A percentile compares a stretch with the other conserved stretches of the same genome.
phyloP scores from a whole-genome alignment of 2,888 invertebrate genomes.

The Himalopsyche japonica region DNA sequence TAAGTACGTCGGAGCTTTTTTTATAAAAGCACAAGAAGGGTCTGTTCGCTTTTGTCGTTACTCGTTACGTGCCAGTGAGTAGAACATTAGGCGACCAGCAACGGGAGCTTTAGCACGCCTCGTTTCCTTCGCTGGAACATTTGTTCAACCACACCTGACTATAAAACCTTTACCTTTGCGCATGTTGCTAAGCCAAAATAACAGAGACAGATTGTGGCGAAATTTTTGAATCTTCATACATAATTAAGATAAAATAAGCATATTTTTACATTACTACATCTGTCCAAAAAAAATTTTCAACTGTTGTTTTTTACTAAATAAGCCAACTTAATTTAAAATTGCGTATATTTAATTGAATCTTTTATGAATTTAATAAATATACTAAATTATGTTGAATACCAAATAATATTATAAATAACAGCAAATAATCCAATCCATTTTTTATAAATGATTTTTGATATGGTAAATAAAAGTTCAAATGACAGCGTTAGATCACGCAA shows the following conservation, averaged over 20 bases:
- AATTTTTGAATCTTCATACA: background rate
- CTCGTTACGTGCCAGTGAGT: conserved; percentile 1
- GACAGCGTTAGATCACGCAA: no score
- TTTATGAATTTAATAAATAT: no score
- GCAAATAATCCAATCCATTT: no score
- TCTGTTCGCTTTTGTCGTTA: background rate
- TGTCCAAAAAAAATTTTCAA: background rate
- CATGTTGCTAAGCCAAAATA: background rate
- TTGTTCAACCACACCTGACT: background rate
- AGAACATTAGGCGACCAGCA: conserved; percentile 1
- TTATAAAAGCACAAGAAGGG: background rate
- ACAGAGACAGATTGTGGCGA: background rate
- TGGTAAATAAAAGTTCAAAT: no score
- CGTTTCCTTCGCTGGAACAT: background rate
- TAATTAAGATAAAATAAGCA: no score
- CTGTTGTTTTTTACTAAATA: background rate
- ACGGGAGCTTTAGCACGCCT: background rate
- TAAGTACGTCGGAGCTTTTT: background rate
- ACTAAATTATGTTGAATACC: no score
- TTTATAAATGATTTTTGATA: no score
- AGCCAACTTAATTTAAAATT: no score
- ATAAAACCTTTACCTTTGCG: background rate
- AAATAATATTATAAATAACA: no score
- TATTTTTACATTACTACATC: background rate
- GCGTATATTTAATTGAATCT: no score